A percentile compares a stretch with the other conserved stretches of the same genome.
phyloP scores from a whole-genome alignment of 2,888 invertebrate genomes.

The Philaethria dido region DNA sequence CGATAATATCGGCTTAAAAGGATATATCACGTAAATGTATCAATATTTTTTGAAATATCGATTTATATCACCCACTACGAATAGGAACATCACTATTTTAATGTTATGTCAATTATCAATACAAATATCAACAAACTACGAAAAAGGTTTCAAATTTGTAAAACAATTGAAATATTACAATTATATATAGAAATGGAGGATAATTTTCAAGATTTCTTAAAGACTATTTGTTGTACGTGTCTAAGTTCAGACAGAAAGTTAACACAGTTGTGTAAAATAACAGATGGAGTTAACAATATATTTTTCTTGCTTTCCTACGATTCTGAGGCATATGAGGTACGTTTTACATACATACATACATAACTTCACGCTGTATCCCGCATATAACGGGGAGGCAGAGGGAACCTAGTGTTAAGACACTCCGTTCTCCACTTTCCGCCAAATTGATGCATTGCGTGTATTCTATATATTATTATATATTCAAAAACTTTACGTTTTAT shows the following conservation, averaged over 20 bases:
- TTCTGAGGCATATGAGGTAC: slow-evolving; percentile 25
- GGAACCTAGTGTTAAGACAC: too few relatives aligned
- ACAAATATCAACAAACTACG: not conserved
- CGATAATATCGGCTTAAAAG: too few relatives aligned
- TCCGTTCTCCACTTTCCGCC: too few relatives aligned
- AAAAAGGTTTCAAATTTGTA: not conserved
- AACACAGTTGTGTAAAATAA: slow-evolving; percentile 9
- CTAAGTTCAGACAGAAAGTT: slow-evolving; percentile 31
- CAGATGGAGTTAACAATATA: slow-evolving; percentile 29
- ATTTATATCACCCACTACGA: too few relatives aligned
- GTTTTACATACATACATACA: too few relatives aligned
- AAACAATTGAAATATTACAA: not conserved
- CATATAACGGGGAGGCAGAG: too few relatives aligned
- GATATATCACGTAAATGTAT: too few relatives aligned
- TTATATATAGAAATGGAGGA: not conserved
- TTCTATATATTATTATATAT: too few relatives aligned
- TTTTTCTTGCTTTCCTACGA: slow-evolving; percentile 27
- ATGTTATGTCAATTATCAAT: not conserved
- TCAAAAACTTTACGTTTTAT: too few relatives aligned
- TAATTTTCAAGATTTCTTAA: not conserved
- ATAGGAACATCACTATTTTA: not conserved
- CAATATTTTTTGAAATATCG: too few relatives aligned
- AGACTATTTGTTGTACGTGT: slow-evolving; percentile 31
- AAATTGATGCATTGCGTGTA: too few relatives aligned
- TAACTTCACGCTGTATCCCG: too few relatives aligned